Evolutionary conservation across 2,888 invertebrate genomes (phyloP).

Genomic region (Pocota personata): DNA sequence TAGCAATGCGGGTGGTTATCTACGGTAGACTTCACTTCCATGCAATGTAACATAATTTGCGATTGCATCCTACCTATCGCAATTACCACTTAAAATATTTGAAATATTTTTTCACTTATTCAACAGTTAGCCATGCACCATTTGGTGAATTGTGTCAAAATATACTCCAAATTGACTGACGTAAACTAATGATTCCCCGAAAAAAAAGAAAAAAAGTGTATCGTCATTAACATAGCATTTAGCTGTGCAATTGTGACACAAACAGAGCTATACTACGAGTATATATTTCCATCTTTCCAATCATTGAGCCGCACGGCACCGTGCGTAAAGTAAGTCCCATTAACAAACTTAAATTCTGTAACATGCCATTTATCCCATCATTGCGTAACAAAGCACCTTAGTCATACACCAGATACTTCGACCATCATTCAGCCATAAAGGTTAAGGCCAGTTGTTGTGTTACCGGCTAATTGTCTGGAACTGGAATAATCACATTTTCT

Average conservation of each 20-base stretch:
- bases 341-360: background rate
- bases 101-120: background rate
- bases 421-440: conserved; percentile 21
- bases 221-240: conserved; percentile 9
- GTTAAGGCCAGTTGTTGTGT: conserved; percentile 22
- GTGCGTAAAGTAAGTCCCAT: conserved; percentile 17
- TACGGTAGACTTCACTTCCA: background rate
- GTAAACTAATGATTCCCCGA: background rate
- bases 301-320: background rate
- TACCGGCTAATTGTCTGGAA: conserved; percentile 43
- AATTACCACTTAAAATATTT: background rate
- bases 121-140: conserved; percentile 30
- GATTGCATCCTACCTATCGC: conserved; percentile 1
- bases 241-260: conserved; percentile 20
- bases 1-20: background rate
- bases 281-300: conserved; percentile 1
- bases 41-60: background rate
- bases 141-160: conserved; percentile 10
- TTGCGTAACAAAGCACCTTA: conserved; percentile 23
- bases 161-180: background rate
- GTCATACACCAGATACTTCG: conserved; percentile 16
- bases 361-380: background rate
- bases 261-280: background rate
- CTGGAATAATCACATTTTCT: conserved; percentile 4
- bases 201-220: background rate